Evolutionary conservation across 1,140 invertebrate genomes (phyloP).

Genomic region (Neotoxoptera formosana): DNA sequence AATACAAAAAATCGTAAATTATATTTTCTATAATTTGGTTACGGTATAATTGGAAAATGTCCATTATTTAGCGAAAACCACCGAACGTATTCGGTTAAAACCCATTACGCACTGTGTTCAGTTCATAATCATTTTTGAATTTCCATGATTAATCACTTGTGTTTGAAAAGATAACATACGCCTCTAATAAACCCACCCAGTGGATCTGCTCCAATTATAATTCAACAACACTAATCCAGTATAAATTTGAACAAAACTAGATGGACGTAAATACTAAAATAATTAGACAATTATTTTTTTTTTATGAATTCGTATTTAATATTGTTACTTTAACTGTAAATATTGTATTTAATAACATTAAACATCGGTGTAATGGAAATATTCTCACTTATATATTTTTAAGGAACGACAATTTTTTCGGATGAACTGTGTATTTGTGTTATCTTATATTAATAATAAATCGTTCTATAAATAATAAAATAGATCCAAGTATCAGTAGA

Average conservation of each 20-base stretch:
- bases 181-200: background rate
- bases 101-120: background rate
- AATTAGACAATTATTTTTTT: background rate
- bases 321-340: background rate
- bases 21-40: background rate
- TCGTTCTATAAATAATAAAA: background rate
- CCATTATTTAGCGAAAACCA: background rate
- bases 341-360: too few relatives aligned
- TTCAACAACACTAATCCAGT: background rate
- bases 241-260: background rate
- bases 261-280: background rate
- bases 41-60: background rate
- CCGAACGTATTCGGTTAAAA: background rate
- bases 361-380: background rate
- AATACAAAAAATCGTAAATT: background rate
- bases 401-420: background rate
- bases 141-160: background rate
- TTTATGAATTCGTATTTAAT: background rate
- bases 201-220: background rate
- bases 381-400: too few relatives aligned
- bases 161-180: background rate
- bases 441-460: background rate
- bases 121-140: background rate
- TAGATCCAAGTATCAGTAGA: too few relatives aligned
- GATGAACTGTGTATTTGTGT: background rate